Evolutionary conservation across 2,888 invertebrate genomes (phyloP), one percentile per base, ranked within the genome.

Genomic region (Candidula unifasciata): DNA sequence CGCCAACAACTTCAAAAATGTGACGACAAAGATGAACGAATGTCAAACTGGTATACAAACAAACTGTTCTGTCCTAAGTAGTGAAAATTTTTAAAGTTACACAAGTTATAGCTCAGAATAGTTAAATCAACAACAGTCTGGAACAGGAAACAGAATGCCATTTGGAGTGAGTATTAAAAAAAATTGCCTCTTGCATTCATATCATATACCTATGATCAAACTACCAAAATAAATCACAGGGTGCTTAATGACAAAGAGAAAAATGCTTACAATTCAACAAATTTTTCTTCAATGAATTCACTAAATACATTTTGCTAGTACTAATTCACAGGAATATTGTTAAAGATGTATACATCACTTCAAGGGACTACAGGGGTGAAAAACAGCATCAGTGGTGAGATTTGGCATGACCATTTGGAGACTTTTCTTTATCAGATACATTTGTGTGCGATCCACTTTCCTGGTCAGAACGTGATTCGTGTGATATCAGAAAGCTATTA

Each of bases 381-480:
- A 60, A 60, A 6, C 0, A 16, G 21, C 24, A 80, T 81, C 57
- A 81, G 66, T 81, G 81, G 66, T 81, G 81, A 3, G 57, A 24
- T n/a, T 81, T 81, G 30, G 73, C 71, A 71, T 81, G 81, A 24
- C 81, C 81, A 57, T 81, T 81, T n/a, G 10, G n/a, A n/a, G 57
- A 44, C 52, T 35, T 64, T 33, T 35, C 71, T 18, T 71, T 35
- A 30, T 71, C 57, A 18, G 52, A 57, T 35, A 44, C 21, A 66
- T n/a, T 24, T 30, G n/a, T 52, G 24, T 78, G 30, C 52, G 30
- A 13, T 3, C 44, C 71, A 71, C 37, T 71, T 24, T 71, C 71
- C 24, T 44, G 33, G 3, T 71, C 71, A 71, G 6, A 44, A n/a
- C n/a, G 24, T 10, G 10, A 44, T 8, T 37, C 30, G 24, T 71